Percentiles rank a stretch among this genome's conserved stretches.
Conservation (phyloP, 2,888 invertebrate species). For the Leptinotarsa juncta region DNA sequence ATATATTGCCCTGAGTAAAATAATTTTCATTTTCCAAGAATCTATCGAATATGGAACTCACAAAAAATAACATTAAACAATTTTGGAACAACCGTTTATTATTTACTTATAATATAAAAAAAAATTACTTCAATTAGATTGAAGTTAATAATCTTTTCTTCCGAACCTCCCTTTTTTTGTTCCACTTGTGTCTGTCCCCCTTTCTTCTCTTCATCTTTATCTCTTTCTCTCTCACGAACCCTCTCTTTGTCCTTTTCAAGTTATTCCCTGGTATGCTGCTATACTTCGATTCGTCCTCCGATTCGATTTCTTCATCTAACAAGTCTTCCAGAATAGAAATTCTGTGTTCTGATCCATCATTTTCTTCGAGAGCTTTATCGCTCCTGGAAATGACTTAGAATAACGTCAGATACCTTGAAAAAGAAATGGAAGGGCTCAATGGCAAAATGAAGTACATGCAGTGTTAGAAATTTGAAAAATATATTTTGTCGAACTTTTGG, state of each 20-base stretch:
- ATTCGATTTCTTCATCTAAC: conserved; percentile 85
- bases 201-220: conserved; percentile 49
- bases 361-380: conserved; percentile 92
- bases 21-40: too few species aligned
- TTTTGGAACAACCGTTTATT: neutral
- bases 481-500: too few species aligned
- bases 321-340: conserved; percentile 93
- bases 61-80: too few species aligned
- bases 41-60: too few species aligned
- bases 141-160: conserved; percentile 32
- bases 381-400: conserved; percentile 93
- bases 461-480: too few species aligned
- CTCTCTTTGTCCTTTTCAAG: conserved; percentile 69
- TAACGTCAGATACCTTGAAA: conserved; percentile 85
- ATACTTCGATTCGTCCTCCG: conserved; percentile 66
- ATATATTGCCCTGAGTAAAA: too few species aligned
- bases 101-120: neutral
- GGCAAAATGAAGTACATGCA: too few species aligned
- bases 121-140: neutral
- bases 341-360: conserved; percentile 92
- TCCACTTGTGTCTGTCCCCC: conserved; percentile 47
- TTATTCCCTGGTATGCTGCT: conserved; percentile 66
- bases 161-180: conserved; percentile 40
- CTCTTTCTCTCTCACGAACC: conserved; percentile 62
- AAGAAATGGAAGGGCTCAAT: neutral